Conservation (phyloP, 2,113 vertebrate species). For the Crotalus horridus region DNA sequence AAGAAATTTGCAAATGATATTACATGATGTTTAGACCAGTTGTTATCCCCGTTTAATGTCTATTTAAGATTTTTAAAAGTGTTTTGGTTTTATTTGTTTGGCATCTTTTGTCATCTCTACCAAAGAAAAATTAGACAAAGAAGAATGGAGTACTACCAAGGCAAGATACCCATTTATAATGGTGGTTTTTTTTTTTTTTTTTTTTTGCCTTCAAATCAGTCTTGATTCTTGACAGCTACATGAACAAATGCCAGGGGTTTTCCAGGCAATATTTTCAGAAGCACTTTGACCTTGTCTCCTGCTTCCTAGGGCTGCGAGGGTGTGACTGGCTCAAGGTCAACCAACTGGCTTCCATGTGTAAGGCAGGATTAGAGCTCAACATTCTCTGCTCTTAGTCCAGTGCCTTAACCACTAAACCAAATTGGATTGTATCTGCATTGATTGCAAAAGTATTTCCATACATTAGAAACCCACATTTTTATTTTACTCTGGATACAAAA, state of each 20-base stretch:
- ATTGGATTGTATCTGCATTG: background rate
- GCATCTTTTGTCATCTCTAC: background rate
- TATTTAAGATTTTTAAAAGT: background rate
- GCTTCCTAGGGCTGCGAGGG: background rate
- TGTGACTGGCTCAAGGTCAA: background rate
- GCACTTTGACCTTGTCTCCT: background rate
- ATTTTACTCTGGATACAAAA: background rate
- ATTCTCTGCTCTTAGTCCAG: background rate
- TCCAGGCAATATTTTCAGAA: background rate
- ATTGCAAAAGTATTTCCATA: background rate
- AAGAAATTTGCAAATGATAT: background rate
- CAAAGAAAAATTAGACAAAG: background rate
- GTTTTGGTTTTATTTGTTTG: background rate
- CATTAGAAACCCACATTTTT: background rate
- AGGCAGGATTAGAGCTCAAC: background rate
- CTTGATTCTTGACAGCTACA: background rate
- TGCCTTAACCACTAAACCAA: background rate
- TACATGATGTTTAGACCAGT: background rate
- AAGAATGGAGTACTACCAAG: too few species aligned
- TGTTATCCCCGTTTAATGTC: background rate
- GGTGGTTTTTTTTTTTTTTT: background rate
- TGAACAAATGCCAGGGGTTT: background rate
- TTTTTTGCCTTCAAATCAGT: background rate
- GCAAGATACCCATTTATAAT: background rate
- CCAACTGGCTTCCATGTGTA: background rate